A percentile compares a stretch with the other conserved stretches of the same genome.
Conservation (phyloP, 2,797 vertebrate species). For the Pangasius larnaudii region DNA sequence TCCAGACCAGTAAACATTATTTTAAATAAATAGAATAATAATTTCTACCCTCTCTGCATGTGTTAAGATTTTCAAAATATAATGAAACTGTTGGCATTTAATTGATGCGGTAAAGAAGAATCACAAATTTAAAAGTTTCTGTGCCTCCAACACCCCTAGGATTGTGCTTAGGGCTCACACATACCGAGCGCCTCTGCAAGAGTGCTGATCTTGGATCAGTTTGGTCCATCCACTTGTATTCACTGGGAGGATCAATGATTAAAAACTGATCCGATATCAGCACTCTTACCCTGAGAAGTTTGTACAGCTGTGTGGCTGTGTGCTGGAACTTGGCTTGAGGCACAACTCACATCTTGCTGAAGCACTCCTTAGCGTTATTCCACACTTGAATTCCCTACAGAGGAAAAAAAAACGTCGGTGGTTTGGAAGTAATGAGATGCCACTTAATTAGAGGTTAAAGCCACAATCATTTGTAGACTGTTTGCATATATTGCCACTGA, state of each 20-base stretch:
- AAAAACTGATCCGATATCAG: conserved; percentile 40
- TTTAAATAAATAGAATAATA: conserved; percentile 45
- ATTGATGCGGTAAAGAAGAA: conserved; percentile 11
- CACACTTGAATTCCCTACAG: conserved; percentile 95
- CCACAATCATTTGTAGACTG: conserved; percentile 13
- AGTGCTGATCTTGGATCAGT: conserved; percentile 41
- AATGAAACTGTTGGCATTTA: conserved; percentile 12
- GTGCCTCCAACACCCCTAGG: conserved; percentile 33
- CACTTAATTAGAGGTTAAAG: conserved; percentile 30
- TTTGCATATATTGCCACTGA: conserved; percentile 17
- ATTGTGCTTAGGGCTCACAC: conserved; percentile 33
- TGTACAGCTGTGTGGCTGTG: conserved; percentile 45
- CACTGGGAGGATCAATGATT: conserved; percentile 17
- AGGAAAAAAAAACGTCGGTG: not conserved
- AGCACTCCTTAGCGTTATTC: conserved; percentile 98
- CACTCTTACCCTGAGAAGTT: conserved; percentile 47
- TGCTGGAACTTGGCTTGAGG: conserved; percentile 35
- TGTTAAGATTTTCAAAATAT: conserved; percentile 25
- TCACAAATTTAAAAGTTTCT: conserved; percentile 23
- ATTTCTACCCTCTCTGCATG: not conserved
- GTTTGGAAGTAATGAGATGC: conserved; percentile 8
- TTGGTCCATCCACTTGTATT: conserved; percentile 20
- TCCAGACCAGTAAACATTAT: conserved; percentile 12
- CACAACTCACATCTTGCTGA: conserved; percentile 92
- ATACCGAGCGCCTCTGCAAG: conserved; percentile 31